Evolutionary conservation across 2,888 invertebrate genomes (phyloP).

Genomic region (Epistrophe eligans): DNA sequence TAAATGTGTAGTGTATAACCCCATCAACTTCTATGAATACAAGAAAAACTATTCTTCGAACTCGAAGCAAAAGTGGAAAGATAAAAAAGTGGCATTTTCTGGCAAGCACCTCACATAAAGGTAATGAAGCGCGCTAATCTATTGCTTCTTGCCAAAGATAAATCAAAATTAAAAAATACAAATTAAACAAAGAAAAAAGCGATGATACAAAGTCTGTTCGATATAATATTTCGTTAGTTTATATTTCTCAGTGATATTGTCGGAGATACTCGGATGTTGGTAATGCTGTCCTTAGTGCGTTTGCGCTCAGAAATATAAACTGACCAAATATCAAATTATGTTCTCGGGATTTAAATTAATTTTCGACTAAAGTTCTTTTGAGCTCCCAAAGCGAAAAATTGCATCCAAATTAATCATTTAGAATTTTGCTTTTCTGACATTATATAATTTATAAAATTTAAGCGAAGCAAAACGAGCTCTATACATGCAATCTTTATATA

Average conservation of each 20-base stretch:
- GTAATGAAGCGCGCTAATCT: conserved; percentile 45
- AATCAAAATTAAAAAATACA: conserved; percentile 5
- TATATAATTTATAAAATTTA: neutral
- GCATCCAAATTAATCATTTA: too few species aligned
- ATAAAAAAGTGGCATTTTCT: conserved; percentile 47
- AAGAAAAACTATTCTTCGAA: conserved; percentile 3
- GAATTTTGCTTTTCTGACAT: neutral
- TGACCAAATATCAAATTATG: too few species aligned
- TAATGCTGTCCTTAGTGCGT: too few species aligned
- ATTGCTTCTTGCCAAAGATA: conserved; percentile 19
- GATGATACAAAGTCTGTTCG: too few species aligned
- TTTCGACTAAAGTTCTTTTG: too few species aligned
- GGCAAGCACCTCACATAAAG: conserved; percentile 59
- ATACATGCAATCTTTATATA: neutral
- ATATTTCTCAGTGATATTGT: neutral
- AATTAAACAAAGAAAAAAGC: neutral
- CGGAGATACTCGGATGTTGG: neutral
- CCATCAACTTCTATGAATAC: neutral
- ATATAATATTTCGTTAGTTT: neutral
- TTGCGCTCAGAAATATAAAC: too few species aligned
- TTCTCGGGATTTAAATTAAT: too few species aligned
- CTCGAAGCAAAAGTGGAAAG: conserved; percentile 10
- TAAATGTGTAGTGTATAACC: neutral
- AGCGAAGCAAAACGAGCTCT: neutral
- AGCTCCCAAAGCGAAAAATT: too few species aligned